Conservation (phyloP, 2,888 invertebrate genomes). For the Slavum lentiscoides region DNA sequence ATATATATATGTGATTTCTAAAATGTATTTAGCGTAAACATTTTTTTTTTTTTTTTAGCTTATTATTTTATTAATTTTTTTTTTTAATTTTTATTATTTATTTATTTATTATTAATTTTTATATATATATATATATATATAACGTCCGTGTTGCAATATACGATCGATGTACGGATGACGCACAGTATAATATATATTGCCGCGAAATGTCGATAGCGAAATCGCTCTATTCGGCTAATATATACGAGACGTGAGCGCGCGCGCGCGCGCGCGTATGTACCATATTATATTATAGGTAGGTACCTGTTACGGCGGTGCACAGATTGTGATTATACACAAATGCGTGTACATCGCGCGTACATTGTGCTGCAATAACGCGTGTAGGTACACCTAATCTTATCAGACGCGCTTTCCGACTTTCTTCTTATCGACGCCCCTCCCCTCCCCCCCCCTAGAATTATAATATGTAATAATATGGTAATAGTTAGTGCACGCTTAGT, state of each 20-base stretch:
- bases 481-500: no score
- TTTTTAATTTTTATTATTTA: no score
- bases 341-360: neutral
- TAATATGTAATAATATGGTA: no score
- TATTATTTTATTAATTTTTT: neutral
- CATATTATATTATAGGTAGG: no score
- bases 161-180: neutral
- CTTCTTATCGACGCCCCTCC: constrained; percentile 20
- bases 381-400: constrained; percentile 9
- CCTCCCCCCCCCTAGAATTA: no score
- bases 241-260: no score
- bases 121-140: no score
- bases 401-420: constrained; percentile 10
- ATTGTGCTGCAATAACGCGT: neutral
- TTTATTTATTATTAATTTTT: no score
- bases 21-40: constrained; percentile 3
- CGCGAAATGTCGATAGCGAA: constrained; percentile 3
- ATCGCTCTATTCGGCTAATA: constrained; percentile 1
- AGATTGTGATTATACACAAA: neutral
- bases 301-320: neutral
- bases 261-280: no score
- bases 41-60: neutral
- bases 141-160: no score
- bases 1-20: constrained; percentile 4
- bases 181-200: neutral